Conservation (phyloP, 2,797 vertebrate genomes). For the Liasis olivaceus region DNA sequence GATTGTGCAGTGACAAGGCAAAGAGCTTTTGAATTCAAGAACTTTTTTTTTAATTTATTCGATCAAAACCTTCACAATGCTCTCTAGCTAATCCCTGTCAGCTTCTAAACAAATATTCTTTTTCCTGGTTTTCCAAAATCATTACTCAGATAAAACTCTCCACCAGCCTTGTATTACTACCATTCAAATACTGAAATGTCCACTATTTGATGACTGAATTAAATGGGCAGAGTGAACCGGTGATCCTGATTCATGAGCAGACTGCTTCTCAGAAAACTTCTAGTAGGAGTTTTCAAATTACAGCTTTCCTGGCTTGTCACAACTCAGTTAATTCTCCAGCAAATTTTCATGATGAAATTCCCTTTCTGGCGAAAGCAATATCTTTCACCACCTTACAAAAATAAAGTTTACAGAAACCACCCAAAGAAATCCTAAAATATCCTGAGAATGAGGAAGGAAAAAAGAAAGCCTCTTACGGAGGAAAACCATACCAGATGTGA, state of each 20-base stretch:
- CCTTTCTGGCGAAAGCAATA: background rate
- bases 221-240: background rate
- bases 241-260: too few species aligned
- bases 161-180: constrained; percentile 19
- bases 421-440: background rate
- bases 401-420: background rate
- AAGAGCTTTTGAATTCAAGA: constrained; percentile 47
- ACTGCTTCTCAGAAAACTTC: background rate
- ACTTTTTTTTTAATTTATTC: constrained; percentile 30
- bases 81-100: constrained; percentile 35
- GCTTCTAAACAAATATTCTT: constrained; percentile 24
- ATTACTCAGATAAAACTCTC: constrained; percentile 49
- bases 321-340: background rate
- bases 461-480: background rate
- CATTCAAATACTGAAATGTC: constrained; percentile 2
- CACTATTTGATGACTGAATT: constrained; percentile 31
- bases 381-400: background rate
- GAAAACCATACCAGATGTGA: background rate
- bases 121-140: constrained; percentile 17
- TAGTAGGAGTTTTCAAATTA: background rate
- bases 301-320: background rate
- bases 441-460: background rate
- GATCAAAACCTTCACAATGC: constrained; percentile 27
- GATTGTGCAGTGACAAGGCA: constrained; percentile 23
- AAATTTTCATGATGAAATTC: background rate